phyloP scores from a whole-genome alignment of 2,797 vertebrate species.

The Salarias fasciatus region DNA sequence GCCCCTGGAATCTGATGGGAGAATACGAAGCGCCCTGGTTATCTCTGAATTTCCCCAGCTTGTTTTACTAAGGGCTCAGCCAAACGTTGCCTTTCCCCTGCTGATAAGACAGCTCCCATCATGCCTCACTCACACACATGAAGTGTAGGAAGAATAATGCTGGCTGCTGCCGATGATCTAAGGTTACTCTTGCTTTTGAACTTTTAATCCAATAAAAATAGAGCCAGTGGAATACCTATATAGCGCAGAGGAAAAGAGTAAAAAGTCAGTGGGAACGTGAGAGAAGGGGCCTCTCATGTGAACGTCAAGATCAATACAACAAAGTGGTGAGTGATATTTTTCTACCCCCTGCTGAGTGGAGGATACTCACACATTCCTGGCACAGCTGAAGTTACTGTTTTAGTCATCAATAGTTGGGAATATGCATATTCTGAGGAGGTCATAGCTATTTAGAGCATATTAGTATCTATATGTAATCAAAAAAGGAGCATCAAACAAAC shows the following conservation, averaged over 20 bases:
- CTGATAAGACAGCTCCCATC: conserved; percentile 78
- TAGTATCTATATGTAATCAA: conserved; percentile 1
- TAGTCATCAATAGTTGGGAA: conserved; percentile 14
- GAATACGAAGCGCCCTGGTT: conserved; percentile 63
- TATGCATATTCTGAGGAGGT: conserved; percentile 5
- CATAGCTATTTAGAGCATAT: not conserved
- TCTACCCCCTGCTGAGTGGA: conserved; percentile 12
- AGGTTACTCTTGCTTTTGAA: conserved; percentile 64
- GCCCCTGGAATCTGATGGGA: conserved; percentile 59
- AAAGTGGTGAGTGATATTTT: conserved; percentile 36
- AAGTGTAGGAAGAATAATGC: conserved; percentile 68
- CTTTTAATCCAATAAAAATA: conserved; percentile 61
- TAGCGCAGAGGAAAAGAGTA: conserved; percentile 13
- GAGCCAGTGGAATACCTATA: conserved; percentile 49
- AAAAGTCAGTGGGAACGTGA: conserved; percentile 37
- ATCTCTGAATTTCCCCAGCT: conserved; percentile 71
- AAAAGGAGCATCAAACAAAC: no score
- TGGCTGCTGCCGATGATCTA: conserved; percentile 65
- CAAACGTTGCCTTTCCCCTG: conserved; percentile 64
- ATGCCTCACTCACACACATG: conserved; percentile 67
- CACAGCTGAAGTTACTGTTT: conserved; percentile 16
- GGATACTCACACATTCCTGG: conserved; percentile 9
- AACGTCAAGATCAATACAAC: conserved; percentile 17
- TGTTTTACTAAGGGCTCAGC: conserved; percentile 67
- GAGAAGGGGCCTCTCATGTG: conserved; percentile 22